Percentiles rank a stretch among this genome's conserved stretches.
Evolutionary conservation across 2,797 vertebrate species (phyloP).

Genomic region (Diplodus puntazzo): DNA sequence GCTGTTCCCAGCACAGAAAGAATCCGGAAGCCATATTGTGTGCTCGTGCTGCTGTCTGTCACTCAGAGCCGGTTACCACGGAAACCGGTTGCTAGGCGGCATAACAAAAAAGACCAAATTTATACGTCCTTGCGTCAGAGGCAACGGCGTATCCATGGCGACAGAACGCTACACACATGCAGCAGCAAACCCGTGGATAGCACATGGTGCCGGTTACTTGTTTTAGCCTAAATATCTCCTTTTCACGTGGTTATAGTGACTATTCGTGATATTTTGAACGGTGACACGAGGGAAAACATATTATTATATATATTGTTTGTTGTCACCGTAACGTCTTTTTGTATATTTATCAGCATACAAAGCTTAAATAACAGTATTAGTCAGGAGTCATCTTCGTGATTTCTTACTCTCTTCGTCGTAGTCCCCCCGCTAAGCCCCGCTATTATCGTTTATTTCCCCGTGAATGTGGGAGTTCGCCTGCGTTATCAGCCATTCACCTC

Average conservation of each 20-base stretch:
- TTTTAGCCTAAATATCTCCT: slow-evolving; percentile 27
- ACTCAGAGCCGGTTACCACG: slow-evolving; percentile 78
- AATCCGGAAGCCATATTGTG: slow-evolving; percentile 81
- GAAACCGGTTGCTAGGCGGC: slow-evolving; percentile 91
- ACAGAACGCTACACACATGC: slow-evolving; percentile 89
- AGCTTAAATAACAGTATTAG: background rate
- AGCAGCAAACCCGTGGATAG: slow-evolving; percentile 60
- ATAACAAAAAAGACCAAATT: slow-evolving; percentile 91
- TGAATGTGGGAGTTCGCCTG: slow-evolving; percentile 37
- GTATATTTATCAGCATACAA: background rate
- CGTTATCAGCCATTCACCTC: slow-evolving; percentile 52
- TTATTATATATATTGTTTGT: too few relatives aligned
- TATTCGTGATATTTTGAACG: background rate
- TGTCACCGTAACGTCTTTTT: background rate
- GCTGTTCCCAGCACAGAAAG: slow-evolving; percentile 39
- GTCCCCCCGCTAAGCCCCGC: background rate
- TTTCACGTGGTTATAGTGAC: background rate
- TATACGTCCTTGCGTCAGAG: slow-evolving; percentile 90
- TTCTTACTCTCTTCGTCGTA: background rate
- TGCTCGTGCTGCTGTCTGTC: slow-evolving; percentile 56
- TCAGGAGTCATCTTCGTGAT: background rate
- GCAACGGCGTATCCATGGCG: slow-evolving; percentile 89
- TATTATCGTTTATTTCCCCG: slow-evolving; percentile 13
- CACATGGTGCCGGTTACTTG: slow-evolving; percentile 56
- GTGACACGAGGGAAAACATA: background rate